phyloP scores from a whole-genome alignment of 2,888 invertebrate genomes.

The Malthinus flaveolus region DNA sequence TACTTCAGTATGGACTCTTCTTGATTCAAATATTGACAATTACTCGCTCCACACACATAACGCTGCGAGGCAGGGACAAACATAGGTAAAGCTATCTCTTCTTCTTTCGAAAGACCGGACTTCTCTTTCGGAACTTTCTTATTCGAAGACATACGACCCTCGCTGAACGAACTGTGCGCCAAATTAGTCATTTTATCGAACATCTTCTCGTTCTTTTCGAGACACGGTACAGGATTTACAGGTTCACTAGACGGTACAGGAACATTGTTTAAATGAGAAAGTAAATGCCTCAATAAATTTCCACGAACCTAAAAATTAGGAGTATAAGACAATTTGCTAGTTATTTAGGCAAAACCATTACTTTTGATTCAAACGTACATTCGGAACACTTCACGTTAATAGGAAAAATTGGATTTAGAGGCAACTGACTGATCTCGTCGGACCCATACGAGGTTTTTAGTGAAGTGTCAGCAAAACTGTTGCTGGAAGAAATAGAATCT shows the following conservation, averaged over 20 bases:
- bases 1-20: constrained; percentile 67
- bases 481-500: no score
- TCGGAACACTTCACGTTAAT: constrained; percentile 65
- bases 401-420: constrained; percentile 66
- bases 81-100: constrained; percentile 18
- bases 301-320: constrained; percentile 57
- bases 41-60: constrained; percentile 71
- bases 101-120: constrained; percentile 17
- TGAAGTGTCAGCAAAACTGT: neutral
- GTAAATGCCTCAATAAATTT: constrained; percentile 73
- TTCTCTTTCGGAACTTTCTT: constrained; percentile 33
- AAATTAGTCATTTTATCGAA: constrained; percentile 86
- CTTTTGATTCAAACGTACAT: constrained; percentile 70
- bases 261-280: constrained; percentile 66
- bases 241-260: constrained; percentile 69
- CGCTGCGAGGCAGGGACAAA: constrained; percentile 34
- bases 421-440: constrained; percentile 65
- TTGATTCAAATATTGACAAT: constrained; percentile 71
- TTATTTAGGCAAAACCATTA: neutral
- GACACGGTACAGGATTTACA: constrained; percentile 80
- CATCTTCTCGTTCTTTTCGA: constrained; percentile 76
- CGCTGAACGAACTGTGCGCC: constrained; percentile 65
- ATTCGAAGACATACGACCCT: constrained; percentile 50
- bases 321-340: neutral
- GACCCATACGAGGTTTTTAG: constrained; percentile 56